These are phyloP conservation scores for Prolemur simus DNA, from an alignment of 2,113 vertebrate species.

Conservation along the genomic window DNA sequence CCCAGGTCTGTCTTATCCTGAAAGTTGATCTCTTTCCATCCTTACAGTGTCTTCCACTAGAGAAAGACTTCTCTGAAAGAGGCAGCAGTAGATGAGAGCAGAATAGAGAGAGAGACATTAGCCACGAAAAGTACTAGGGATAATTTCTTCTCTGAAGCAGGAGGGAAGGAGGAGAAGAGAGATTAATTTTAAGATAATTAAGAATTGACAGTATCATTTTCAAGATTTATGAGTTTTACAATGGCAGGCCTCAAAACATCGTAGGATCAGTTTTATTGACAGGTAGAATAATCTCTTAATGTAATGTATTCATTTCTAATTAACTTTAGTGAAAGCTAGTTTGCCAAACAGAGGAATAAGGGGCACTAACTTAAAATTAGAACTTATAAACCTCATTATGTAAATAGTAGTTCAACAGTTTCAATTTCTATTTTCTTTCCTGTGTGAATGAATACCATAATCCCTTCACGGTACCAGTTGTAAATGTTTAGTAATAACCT, in stretches of 20 bases:
- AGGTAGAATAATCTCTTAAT: conserved; percentile 45
- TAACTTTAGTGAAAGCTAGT: conserved; percentile 50
- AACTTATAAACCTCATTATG: neutral
- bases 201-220: conserved; percentile 68
- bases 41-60: neutral
- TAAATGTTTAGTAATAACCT: conserved; percentile 37
- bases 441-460: conserved; percentile 36
- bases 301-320: conserved; percentile 56
- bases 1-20: neutral
- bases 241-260: conserved; percentile 59
- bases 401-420: conserved; percentile 20
- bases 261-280: conserved; percentile 39
- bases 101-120: neutral
- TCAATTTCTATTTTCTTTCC: conserved; percentile 42
- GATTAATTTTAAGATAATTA: conserved; percentile 69
- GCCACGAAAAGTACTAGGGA: neutral
- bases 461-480: conserved; percentile 1
- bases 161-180: conserved; percentile 57
- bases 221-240: conserved; percentile 70
- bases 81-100: neutral
- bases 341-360: conserved; percentile 30
- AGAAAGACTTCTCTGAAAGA: neutral
- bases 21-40: neutral
- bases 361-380: conserved; percentile 41
- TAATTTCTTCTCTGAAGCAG: conserved; percentile 47